Evolutionary conservation across 1,140 invertebrate species (phyloP).

Genomic region (Parapsyche elsis): DNA sequence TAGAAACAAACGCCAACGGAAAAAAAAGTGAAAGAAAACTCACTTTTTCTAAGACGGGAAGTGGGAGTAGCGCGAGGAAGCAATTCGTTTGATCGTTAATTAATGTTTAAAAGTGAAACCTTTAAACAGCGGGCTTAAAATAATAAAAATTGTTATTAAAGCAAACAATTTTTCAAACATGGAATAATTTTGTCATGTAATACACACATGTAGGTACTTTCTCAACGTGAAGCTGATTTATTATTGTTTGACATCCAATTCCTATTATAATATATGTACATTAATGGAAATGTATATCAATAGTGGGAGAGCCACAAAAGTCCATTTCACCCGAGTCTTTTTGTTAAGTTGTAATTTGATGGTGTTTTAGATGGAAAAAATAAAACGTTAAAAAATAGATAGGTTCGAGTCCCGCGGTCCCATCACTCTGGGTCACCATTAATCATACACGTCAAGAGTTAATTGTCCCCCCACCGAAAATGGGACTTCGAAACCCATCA

Average conservation of each 20-base stretch:
- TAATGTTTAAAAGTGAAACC: conserved; percentile 15
- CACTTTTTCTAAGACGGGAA: conserved; percentile 13
- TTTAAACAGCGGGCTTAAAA: neutral
- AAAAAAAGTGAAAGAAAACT: conserved; percentile 26
- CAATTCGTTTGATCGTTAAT: conserved; percentile 24
- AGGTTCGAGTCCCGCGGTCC: conserved; percentile 37
- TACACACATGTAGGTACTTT: neutral
- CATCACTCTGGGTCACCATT: conserved; percentile 44
- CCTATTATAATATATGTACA: neutral
- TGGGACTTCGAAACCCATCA: conserved; percentile 42
- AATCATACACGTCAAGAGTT: conserved; percentile 49
- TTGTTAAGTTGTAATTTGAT: conserved; percentile 45
- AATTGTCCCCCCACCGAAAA: conserved; percentile 47
- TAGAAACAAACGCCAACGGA: neutral
- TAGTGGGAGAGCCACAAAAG: conserved; percentile 5
- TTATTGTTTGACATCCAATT: neutral
- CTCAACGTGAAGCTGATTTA: neutral
- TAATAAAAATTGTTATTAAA: too few relatives aligned
- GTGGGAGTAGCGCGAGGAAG: neutral
- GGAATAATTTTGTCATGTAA: too few relatives aligned
- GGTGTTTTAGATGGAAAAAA: conserved; percentile 33
- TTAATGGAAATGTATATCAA: too few relatives aligned
- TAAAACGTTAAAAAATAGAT: conserved; percentile 34
- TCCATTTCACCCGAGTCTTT: conserved; percentile 15
- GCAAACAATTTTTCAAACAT: too few relatives aligned